phyloP scores from a whole-genome alignment of 2,797 vertebrate genomes.

The Chelonia mydas region DNA sequence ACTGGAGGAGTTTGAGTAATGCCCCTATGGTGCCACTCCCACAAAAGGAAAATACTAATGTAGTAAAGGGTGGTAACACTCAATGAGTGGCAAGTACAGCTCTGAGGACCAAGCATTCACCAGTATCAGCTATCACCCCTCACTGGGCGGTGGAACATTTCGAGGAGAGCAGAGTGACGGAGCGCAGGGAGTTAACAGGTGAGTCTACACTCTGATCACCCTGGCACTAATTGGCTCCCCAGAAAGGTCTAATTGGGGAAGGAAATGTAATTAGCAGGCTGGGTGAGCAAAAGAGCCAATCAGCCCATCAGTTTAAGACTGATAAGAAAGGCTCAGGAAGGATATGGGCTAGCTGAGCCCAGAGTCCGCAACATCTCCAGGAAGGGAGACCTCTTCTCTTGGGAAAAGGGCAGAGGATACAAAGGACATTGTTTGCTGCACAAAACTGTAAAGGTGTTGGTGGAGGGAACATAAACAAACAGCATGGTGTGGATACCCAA shows the following conservation, averaged over 20 bases:
- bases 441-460: background rate
- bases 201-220: background rate
- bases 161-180: background rate
- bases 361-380: background rate
- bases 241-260: background rate
- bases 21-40: background rate
- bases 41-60: background rate
- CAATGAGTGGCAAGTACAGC: background rate
- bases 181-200: background rate
- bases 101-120: no score
- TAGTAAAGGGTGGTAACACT: background rate
- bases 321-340: background rate
- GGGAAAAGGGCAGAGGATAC: background rate
- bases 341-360: background rate
- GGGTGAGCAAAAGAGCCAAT: background rate
- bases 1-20: background rate
- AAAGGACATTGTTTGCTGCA: background rate
- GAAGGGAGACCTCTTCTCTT: background rate
- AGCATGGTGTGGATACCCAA: background rate
- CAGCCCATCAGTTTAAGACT: background rate
- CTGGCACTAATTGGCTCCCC: background rate
- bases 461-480: background rate
- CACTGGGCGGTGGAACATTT: background rate
- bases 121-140: background rate
- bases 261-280: background rate